These are phyloP conservation scores for Conistra vaccinii DNA, from an alignment of 2,888 invertebrate genomes.

Conservation along the genomic window DNA sequence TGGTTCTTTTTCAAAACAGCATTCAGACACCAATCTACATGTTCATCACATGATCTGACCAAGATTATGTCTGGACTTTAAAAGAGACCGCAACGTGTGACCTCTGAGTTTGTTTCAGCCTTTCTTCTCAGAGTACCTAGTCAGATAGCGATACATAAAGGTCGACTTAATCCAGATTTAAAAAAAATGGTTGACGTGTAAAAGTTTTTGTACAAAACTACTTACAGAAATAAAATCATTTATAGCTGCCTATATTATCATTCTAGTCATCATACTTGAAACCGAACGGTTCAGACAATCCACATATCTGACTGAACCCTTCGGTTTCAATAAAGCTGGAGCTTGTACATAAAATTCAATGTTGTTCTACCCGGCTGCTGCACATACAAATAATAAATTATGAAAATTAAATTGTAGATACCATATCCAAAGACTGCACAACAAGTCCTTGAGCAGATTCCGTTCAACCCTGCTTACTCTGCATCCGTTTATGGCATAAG, in stretches of 20 bases:
- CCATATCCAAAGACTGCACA: background rate
- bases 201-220: too few species aligned
- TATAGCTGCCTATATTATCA: background rate
- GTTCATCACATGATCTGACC: too few species aligned
- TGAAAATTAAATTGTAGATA: slow-evolving; percentile 1
- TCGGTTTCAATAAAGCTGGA: background rate
- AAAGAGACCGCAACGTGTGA: too few species aligned
- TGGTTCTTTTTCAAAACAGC: too few species aligned
- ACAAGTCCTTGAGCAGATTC: slow-evolving; percentile 5
- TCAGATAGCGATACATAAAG: too few species aligned
- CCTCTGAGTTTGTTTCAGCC: too few species aligned
- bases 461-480: slow-evolving; percentile 38
- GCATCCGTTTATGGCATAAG: slow-evolving; percentile 49
- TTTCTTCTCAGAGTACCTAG: too few species aligned
- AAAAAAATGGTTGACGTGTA: too few species aligned
- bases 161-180: too few species aligned
- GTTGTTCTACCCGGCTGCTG: background rate
- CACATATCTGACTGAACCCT: background rate
- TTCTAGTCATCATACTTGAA: background rate
- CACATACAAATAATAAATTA: background rate
- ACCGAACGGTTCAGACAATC: background rate
- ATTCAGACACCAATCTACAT: too few species aligned
- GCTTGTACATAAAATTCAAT: background rate
- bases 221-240: too few species aligned
- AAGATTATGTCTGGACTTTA: too few species aligned